Evolutionary conservation across 2,113 vertebrate species (phyloP).

Genomic region (Upupa epops): DNA sequence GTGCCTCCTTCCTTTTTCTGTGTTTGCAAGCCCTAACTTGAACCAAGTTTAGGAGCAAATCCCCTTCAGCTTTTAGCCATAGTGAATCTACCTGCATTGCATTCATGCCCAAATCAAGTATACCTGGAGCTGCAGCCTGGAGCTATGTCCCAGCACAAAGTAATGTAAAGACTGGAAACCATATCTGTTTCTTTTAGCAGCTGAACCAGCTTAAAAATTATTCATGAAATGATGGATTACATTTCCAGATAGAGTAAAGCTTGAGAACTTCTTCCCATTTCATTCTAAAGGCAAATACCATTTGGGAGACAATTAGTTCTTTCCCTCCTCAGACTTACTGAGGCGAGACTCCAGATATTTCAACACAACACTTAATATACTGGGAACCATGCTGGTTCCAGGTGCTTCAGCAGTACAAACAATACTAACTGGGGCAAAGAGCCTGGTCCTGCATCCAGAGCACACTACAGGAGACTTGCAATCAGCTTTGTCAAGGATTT

Average conservation of each 20-base stretch:
- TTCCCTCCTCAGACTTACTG: not conserved
- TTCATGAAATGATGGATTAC: not conserved
- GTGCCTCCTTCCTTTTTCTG: not conserved
- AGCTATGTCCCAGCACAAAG: not conserved
- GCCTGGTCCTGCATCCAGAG: not conserved
- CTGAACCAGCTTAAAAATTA: not conserved
- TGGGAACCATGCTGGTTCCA: not conserved
- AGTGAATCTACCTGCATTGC: not conserved
- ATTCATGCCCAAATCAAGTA: not conserved
- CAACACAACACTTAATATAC: not conserved
- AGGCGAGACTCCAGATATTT: not conserved
- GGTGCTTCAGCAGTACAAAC: not conserved
- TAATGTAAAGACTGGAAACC: not conserved
- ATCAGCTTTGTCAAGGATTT: not conserved
- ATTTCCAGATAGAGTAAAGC: not conserved
- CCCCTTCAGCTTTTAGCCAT: not conserved
- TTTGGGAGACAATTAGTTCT: not conserved
- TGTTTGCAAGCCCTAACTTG: not conserved
- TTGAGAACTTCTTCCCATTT: not conserved
- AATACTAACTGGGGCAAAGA: not conserved
- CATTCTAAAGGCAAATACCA: not conserved
- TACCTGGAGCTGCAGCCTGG: not conserved
- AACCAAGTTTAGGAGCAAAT: not conserved
- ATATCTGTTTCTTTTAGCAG: not conserved
- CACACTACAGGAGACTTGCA: not conserved